Percentiles rank a stretch among this genome's conserved stretches.
phyloP scores from a whole-genome alignment of 2,113 vertebrate genomes.

The Erythrocercus mccallii region DNA sequence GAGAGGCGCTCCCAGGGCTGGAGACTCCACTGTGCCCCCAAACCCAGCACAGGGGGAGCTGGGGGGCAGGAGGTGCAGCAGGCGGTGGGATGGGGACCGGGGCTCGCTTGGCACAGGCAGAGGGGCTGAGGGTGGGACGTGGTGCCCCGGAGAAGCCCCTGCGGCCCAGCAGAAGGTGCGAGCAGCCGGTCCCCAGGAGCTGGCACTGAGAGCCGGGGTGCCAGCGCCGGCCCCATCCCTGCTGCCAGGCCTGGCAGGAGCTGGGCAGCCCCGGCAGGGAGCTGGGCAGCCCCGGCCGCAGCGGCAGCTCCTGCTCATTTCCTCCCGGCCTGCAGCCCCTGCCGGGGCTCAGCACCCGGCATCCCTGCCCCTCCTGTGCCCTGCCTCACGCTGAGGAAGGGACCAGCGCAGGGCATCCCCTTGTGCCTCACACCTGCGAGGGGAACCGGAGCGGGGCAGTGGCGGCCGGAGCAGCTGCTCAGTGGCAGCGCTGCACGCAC shows the following conservation, averaged over 20 bases:
- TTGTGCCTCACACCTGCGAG: rapidly evolving
- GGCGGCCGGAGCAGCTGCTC: neutral
- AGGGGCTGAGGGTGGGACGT: neutral
- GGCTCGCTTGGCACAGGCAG: neutral
- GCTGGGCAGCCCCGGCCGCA: neutral
- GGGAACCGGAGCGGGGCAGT: neutral
- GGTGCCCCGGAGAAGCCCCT: neutral
- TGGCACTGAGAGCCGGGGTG: neutral
- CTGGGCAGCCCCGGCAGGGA: neutral
- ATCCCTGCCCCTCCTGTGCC: neutral
- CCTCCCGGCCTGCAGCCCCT: neutral
- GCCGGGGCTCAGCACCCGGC: neutral
- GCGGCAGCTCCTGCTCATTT: neutral
- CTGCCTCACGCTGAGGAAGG: rapidly evolving
- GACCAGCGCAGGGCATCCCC: neutral
- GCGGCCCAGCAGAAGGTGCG: neutral
- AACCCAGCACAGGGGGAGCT: rapidly evolving
- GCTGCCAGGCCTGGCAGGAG: neutral
- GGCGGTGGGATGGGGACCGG: rapidly evolving
- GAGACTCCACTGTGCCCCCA: neutral
- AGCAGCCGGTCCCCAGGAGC: neutral
- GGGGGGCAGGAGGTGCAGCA: neutral
- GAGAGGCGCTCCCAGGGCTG: too few species aligned
- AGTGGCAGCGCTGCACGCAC: neutral
- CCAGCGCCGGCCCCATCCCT: neutral